Base-by-base conservation (phyloP, 2,113 vertebrate genomes). In the Paracanthobrama guichenoti region DNA sequence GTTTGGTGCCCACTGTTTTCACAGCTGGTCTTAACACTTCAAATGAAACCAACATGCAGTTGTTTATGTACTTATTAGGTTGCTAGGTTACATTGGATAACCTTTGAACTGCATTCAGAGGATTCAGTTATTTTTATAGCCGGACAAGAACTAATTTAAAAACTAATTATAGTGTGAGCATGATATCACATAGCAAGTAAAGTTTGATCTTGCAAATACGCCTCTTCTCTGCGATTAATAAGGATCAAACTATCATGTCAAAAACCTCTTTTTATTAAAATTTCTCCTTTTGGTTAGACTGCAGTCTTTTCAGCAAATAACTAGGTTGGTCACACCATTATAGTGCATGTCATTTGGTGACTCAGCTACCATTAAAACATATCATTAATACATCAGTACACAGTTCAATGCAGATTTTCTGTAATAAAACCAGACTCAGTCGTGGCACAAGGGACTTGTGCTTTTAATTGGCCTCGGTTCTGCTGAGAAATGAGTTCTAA, bases 401-500 rank as follows among this genome's bases (percentile, higher is more conserved):
- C 59, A 64, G 77, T 79, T 62, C 39, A 79, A 26, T 79, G 35
- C 8, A 16, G 59, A 28, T 64, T 64, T 79, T 42, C 12, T 48
- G 31, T 46, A n/a, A 26, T 79, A 62, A 62, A 79, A 46, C 55
- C 3, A 46, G 39, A 42, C 77, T 64, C 59, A 26, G 77, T 42
- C 4, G n/a, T 46, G 35, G 39, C 74, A 67, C 44, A 28, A 75
- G 46, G 72, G 46, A 48, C 16, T 75, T 75, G 20, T 75, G 73
- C 59, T 67, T 75, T 78, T 84, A 78, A 84, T 78, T 84, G 74
- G 59, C 72, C 11, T 16, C 28, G 24, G 83, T 67, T 64, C 62
- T 53, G 75, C 82, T 78, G 82, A 77, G 50, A 35, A 66, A 57
- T 84, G 50, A 50, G 60, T 39, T 84, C 75, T 78, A 67, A 77